Conservation (phyloP, 2,888 invertebrate species). For the Carabus problematicus region DNA sequence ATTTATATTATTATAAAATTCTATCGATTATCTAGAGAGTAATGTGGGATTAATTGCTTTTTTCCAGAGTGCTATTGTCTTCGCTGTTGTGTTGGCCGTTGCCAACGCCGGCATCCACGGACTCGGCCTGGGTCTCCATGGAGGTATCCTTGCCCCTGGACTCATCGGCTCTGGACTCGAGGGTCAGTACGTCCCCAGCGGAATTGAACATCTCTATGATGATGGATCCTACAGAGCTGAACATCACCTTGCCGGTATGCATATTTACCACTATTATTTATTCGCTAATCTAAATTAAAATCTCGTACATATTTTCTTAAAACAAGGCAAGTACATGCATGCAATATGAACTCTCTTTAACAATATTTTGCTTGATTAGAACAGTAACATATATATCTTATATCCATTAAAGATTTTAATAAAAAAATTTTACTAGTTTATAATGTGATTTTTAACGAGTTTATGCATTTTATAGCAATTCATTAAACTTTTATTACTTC, state of each 20-base stretch:
- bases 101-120: constrained; percentile 42
- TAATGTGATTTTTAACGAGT: not conserved
- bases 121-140: constrained; percentile 20
- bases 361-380: too few species aligned
- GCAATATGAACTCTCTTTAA: too few species aligned
- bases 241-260: constrained; percentile 30
- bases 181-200: constrained; percentile 36
- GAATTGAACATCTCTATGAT: constrained; percentile 30
- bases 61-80: constrained; percentile 39
- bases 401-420: too few species aligned
- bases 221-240: constrained; percentile 38
- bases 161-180: constrained; percentile 24
- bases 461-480: not conserved
- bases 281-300: not conserved
- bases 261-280: not conserved
- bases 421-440: too few species aligned
- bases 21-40: constrained; percentile 23
- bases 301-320: too few species aligned
- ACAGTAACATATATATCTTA: not conserved
- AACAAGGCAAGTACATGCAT: not conserved
- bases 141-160: constrained; percentile 17
- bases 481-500: not conserved
- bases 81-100: constrained; percentile 40
- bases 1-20: constrained; percentile 6
- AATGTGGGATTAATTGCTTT: constrained; percentile 23